These are phyloP conservation scores for Stratiomys singularior DNA, from an alignment of 2,888 invertebrate genomes.

Conservation along the genomic window DNA sequence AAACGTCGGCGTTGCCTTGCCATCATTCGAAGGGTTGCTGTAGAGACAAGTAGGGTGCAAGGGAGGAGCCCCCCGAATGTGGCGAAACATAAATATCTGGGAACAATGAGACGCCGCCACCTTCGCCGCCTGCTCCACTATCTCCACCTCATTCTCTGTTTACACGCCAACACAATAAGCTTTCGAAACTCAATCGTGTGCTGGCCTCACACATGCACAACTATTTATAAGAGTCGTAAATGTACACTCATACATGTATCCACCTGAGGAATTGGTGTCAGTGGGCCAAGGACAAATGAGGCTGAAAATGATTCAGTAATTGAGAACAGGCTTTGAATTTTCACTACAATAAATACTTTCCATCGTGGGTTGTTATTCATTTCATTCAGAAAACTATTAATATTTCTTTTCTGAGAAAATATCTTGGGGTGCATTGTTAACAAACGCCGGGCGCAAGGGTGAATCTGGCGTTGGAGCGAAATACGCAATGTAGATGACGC, in stretches of 20 bases:
- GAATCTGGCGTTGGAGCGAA: background rate
- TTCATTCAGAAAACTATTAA: background rate
- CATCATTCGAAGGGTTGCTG: too few relatives aligned
- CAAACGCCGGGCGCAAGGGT: background rate
- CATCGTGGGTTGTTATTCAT: background rate
- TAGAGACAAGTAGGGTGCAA: too few relatives aligned
- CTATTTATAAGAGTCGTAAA: background rate
- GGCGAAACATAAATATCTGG: too few relatives aligned
- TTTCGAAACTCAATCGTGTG: background rate
- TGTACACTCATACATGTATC: slow-evolving; percentile 10
- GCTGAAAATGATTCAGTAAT: slow-evolving; percentile 38
- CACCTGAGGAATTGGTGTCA: slow-evolving; percentile 47
- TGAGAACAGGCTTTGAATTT: slow-evolving; percentile 42
- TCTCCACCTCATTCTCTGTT: background rate
- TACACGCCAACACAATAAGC: background rate
- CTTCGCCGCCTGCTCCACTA: too few relatives aligned
- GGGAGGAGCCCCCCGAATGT: too few relatives aligned
- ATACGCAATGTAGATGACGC: background rate
- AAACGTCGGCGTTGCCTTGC: too few relatives aligned
- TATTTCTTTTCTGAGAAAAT: background rate
- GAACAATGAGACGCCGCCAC: too few relatives aligned
- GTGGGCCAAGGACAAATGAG: slow-evolving; percentile 49
- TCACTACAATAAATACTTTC: slow-evolving; percentile 41
- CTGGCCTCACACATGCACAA: background rate
- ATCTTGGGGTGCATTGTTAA: background rate